A percentile compares a stretch with the other conserved stretches of the same genome.
Evolutionary conservation across 2,113 vertebrate genomes (phyloP).

Genomic region (Sturnus vulgaris): DNA sequence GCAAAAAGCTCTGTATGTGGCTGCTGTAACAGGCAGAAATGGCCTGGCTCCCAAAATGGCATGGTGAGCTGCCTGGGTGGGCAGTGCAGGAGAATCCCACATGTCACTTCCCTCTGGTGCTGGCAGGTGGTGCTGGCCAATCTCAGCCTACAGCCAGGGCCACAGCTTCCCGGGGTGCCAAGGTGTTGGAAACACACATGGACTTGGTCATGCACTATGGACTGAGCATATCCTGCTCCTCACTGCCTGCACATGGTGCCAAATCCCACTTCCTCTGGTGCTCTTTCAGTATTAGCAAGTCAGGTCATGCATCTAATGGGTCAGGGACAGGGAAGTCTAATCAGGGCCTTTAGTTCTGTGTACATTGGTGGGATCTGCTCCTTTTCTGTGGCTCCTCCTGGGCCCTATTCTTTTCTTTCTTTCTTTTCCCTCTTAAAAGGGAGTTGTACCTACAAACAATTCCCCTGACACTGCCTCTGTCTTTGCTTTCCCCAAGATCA

Average conservation of each 20-base stretch:
- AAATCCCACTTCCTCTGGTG: conserved; percentile 11
- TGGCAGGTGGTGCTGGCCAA: not conserved
- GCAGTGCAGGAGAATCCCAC: not conserved
- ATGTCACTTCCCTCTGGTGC: accelerated
- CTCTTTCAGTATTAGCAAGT: conserved; percentile 22
- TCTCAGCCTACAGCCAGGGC: not conserved
- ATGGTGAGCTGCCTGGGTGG: not conserved
- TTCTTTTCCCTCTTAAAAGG: not conserved
- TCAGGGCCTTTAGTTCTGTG: not conserved
- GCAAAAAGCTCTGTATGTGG: accelerated
- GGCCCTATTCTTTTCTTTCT: not conserved
- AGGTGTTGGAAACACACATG: not conserved
- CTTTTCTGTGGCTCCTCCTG: not conserved
- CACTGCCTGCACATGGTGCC: not conserved
- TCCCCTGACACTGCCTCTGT: not conserved
- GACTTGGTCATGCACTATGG: not conserved
- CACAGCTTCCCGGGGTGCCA: not conserved
- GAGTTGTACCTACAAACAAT: not conserved
- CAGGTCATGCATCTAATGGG: not conserved
- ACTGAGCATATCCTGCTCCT: not conserved
- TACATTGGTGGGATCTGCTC: not conserved
- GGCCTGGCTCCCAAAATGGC: not conserved
- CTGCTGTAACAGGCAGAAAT: not conserved
- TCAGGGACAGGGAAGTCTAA: not conserved
- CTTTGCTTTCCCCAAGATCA: not conserved